Base-by-base conservation (phyloP, 2,797 vertebrate species). In the Enteromius argenteus region DNA sequence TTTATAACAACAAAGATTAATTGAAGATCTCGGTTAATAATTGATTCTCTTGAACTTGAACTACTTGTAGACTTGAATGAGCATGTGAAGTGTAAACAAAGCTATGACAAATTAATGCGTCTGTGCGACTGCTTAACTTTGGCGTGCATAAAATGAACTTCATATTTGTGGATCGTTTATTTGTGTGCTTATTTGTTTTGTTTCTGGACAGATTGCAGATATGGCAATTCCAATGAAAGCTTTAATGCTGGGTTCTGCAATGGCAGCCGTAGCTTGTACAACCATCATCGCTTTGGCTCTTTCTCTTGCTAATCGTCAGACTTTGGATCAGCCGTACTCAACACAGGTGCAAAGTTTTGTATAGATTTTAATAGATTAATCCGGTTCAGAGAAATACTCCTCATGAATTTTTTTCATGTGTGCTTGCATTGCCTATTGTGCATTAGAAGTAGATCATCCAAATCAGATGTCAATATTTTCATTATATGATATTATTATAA, bases 221-320 rank as follows among this genome's bases (percentile, higher is more conserved):
- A 88, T 82, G 77, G 80, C 72, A 71, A 6, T 87, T 51, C 76
- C 82, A 53, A 76, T 77, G 69, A 91, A 89, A 80, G 86, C 71
- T 39, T 14, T 76, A 2, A 32, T 89, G 23, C 35, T 90, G 64
- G 85, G 68, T 17, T 42, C 62, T 56, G 60, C 85, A 30, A 23
- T 90, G 62, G 56, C 83, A 49, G 79, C 66, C 11, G 21, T 88
- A 78, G 80, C 79, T 21, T 86, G 87, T 42, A 79, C 85, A 44
- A 78, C 81, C 7, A 42, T 90, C 77, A 88, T 90, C 27, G 87
- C 87, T 17, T 81, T 92, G 73, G 84, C 89, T 64, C 89, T 92
- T 30, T 69, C 85, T 30, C 37, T 92, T 68, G 88, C 71, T 56
- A 71, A 86, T 27, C 88, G 81, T 64, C 72, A 89, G 58, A 81